phyloP scores from a whole-genome alignment of 2,113 vertebrate species.

The Ptilonorhynchus violaceus region DNA sequence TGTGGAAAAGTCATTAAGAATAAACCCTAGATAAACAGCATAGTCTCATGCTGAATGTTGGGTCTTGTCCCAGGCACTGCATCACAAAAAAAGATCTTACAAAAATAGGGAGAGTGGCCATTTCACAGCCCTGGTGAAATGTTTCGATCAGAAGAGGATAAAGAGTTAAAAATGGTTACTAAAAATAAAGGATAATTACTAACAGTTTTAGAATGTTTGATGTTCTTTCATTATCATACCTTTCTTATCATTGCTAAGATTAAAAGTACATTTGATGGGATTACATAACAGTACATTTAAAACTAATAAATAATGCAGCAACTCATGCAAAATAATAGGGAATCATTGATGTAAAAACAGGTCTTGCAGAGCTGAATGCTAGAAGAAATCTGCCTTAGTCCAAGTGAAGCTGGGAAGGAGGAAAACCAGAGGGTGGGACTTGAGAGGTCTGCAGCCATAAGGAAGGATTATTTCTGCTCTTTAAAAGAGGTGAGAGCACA shows the following conservation, averaged over 20 bases:
- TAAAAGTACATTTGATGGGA: not conserved
- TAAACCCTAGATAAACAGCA: not conserved
- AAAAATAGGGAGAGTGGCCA: not conserved
- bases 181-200: not conserved
- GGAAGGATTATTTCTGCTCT: not conserved
- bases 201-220: not conserved
- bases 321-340: not conserved
- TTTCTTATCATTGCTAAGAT: not conserved
- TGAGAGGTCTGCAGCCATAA: not conserved
- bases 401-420: not conserved
- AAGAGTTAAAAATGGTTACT: not conserved
- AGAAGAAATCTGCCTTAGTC: not conserved
- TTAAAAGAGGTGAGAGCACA: not conserved
- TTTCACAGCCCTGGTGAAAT: not conserved
- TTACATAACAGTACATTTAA: not conserved
- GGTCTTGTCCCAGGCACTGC: not conserved
- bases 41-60: not conserved
- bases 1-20: not conserved
- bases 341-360: not conserved
- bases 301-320: not conserved
- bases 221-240: not conserved
- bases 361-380: not conserved
- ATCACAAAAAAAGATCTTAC: not conserved
- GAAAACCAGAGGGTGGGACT: not conserved
- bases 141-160: not conserved